phyloP scores from a whole-genome alignment of 2,113 vertebrate genomes.

The Melanotaenia duboulayi region DNA sequence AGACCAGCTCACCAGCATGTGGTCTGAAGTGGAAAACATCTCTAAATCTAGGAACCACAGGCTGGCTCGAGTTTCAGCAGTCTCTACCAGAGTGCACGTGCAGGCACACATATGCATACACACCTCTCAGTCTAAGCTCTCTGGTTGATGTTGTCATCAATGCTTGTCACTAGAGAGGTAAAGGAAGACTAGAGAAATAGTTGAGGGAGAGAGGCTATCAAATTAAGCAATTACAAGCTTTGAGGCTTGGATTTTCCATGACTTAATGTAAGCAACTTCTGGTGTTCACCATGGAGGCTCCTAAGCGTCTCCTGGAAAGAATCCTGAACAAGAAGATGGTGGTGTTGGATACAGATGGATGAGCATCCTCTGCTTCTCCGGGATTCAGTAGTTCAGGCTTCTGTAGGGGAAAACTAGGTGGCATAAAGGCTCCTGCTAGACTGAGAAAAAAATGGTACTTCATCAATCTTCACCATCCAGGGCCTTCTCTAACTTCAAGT shows the following conservation, averaged over 20 bases:
- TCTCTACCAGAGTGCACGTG: conserved; percentile 17
- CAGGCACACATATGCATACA: conserved; percentile 43
- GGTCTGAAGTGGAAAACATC: conserved; percentile 52
- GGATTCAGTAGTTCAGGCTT: conserved; percentile 29
- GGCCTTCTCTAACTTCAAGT: neutral
- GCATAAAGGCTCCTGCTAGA: conserved; percentile 36
- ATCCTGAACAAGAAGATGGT: conserved; percentile 56
- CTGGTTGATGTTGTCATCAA: conserved; percentile 60
- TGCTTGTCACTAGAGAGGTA: conserved; percentile 48
- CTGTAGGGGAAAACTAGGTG: conserved; percentile 66
- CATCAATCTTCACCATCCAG: conserved; percentile 35
- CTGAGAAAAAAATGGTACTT: conserved; percentile 21
- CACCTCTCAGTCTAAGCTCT: conserved; percentile 36
- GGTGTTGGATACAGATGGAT: conserved; percentile 68
- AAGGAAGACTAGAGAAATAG: conserved; percentile 45
- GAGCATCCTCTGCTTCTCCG: conserved; percentile 39
- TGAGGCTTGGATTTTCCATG: conserved; percentile 74
- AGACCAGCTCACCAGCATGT: conserved; percentile 33
- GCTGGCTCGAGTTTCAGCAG: conserved; percentile 22
- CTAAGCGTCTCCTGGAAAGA: conserved; percentile 70
- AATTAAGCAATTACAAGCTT: conserved; percentile 77
- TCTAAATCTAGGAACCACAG: conserved; percentile 54
- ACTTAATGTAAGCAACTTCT: conserved; percentile 66
- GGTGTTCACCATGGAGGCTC: conserved; percentile 67
- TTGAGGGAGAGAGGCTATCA: conserved; percentile 52